These are phyloP conservation scores for Diadegma fenestrale DNA, from an alignment of 2,888 invertebrate species.

Conservation along the genomic window DNA sequence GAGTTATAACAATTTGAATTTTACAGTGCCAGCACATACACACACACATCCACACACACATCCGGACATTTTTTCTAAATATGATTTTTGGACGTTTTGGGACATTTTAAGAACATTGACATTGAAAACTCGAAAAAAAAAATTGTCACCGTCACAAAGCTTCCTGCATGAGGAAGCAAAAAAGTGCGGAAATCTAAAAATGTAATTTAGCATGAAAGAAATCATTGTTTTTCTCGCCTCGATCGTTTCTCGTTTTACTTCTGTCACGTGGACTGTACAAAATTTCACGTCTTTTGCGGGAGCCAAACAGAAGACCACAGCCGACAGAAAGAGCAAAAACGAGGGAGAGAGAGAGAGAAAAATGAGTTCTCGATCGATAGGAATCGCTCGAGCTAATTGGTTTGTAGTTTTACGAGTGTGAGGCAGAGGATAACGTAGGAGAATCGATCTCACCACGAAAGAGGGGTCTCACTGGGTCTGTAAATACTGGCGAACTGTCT, in stretches of 20 bases:
- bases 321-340: neutral
- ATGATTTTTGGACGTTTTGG: too few relatives aligned
- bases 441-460: slow-evolving; percentile 39
- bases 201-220: neutral
- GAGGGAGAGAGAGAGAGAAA: neutral
- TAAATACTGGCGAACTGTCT: slow-evolving; percentile 61
- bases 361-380: slow-evolving; percentile 52
- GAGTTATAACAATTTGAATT: too few relatives aligned
- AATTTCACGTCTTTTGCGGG: slow-evolving; percentile 8
- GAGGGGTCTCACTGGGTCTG: slow-evolving; percentile 44
- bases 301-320: neutral
- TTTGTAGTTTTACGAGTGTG: slow-evolving; percentile 63
- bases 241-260: slow-evolving; percentile 17
- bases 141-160: too few relatives aligned
- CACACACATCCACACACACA: too few relatives aligned
- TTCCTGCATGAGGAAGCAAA: too few relatives aligned
- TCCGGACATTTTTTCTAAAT: too few relatives aligned
- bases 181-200: neutral
- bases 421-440: slow-evolving; percentile 32
- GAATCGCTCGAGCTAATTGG: slow-evolving; percentile 66
- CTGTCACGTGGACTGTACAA: slow-evolving; percentile 1
- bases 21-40: too few relatives aligned
- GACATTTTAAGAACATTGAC: too few relatives aligned
- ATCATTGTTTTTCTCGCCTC: neutral
- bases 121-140: too few relatives aligned